These are phyloP conservation scores for Petrocephalus sullivani DNA, from an alignment of 2,797 vertebrate species.

Conservation along the genomic window DNA sequence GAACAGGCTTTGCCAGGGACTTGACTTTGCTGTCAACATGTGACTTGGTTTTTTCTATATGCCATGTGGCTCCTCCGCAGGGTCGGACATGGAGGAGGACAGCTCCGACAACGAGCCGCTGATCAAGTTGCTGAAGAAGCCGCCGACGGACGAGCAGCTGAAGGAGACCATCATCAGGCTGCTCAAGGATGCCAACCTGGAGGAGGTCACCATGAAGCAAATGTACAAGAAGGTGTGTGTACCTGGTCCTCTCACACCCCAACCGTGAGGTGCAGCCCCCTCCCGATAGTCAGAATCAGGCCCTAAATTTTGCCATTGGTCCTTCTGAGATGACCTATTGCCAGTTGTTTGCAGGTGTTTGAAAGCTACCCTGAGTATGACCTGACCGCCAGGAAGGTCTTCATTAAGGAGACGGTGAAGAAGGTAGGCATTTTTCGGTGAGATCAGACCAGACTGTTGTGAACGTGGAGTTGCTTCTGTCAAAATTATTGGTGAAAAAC, in stretches of 20 bases:
- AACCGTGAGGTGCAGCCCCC: not conserved
- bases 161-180: conserved; percentile 77
- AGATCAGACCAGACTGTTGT: not conserved
- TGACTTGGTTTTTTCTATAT: not conserved
- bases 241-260: not conserved
- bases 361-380: conserved; percentile 83
- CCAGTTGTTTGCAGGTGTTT: conserved; percentile 69
- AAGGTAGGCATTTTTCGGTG: conserved; percentile 63
- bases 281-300: not conserved
- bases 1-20: not conserved
- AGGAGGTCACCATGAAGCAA: conserved; percentile 95
- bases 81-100: conserved; percentile 61
- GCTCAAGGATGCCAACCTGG: conserved; percentile 79
- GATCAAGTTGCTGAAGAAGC: conserved; percentile 84
- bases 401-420: conserved; percentile 88
- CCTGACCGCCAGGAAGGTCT: conserved; percentile 80
- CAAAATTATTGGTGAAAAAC: not conserved
- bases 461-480: not conserved
- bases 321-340: not conserved
- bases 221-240: conserved; percentile 81
- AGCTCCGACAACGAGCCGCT: conserved; percentile 88
- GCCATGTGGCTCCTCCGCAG: not conserved
- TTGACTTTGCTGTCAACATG: not conserved
- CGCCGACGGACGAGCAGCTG: conserved; percentile 81
- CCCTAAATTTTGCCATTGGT: not conserved